phyloP scores from a whole-genome alignment of 92 coral and sea anemone genomes.

The Epizoanthus rinbou region DNA sequence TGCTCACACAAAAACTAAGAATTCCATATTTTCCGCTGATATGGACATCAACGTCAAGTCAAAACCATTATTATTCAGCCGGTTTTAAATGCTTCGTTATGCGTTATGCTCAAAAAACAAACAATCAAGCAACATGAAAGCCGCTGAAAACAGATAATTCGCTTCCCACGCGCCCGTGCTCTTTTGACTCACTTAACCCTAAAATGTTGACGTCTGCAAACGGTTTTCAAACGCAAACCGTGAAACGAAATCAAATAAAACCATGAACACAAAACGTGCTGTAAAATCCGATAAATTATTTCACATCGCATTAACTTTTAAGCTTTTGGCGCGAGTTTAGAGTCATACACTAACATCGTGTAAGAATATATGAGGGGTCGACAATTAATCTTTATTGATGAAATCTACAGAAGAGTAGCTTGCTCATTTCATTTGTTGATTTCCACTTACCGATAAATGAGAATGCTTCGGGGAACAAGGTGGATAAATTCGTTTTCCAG shows the following conservation, averaged over 20 bases:
- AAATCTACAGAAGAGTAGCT: conserved; percentile 26
- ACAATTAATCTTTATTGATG: conserved; percentile 28
- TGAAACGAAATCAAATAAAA: conserved; percentile 7
- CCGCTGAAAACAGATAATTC: conserved; percentile 2
- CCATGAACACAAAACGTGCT: neutral
- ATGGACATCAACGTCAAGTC: neutral
- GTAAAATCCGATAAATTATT: conserved; percentile 17
- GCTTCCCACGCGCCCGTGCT: conserved; percentile 6
- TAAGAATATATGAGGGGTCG: neutral
- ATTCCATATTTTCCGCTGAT: neutral
- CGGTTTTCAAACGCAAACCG: neutral
- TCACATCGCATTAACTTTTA: neutral
- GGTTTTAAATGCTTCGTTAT: conserved; percentile 27
- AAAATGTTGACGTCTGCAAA: conserved; percentile 21
- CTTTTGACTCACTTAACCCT: neutral
- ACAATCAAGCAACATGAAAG: conserved; percentile 20
- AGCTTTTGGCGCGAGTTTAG: conserved; percentile 25
- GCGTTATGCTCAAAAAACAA: conserved; percentile 25
- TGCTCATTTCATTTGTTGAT: conserved; percentile 12
- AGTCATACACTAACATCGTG: neutral
- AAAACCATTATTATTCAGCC: neutral
- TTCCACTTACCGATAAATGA: conserved; percentile 89
- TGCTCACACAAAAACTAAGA: neutral
- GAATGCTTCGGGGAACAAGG: conserved; percentile 96
- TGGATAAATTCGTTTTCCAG: conserved; percentile 90